Percentiles rank a stretch among this genome's conserved stretches.
These are phyloP conservation scores for Gastrophysa polygoni DNA, from an alignment of 2,888 invertebrate species.

Conservation along the genomic window DNA sequence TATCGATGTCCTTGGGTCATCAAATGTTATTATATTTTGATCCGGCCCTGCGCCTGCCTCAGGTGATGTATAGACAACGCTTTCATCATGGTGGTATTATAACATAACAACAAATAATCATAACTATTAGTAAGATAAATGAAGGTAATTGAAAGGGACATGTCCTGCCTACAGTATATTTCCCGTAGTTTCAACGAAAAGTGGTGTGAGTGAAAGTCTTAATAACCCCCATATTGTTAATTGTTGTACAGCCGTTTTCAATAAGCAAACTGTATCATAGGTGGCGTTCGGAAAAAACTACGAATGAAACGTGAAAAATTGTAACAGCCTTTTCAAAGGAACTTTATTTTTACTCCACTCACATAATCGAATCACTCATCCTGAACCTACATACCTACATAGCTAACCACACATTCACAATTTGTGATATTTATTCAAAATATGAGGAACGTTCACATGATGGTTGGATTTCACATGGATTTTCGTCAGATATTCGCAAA, in stretches of 20 bases:
- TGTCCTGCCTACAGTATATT: slow-evolving; percentile 8
- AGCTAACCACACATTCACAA: too few species aligned
- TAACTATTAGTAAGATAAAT: slow-evolving; percentile 13
- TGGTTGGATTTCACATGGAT: too few species aligned
- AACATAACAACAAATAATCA: slow-evolving; percentile 8
- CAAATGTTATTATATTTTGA: too few species aligned
- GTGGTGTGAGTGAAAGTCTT: slow-evolving; percentile 14
- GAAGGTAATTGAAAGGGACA: slow-evolving; percentile 9
- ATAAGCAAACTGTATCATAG: background rate
- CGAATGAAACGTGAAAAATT: too few species aligned
- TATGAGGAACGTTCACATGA: too few species aligned
- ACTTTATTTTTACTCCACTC: too few species aligned
- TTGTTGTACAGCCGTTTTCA: background rate
- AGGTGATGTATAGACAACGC: background rate
- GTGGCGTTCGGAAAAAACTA: background rate
- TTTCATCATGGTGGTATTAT: background rate
- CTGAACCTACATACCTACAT: too few species aligned
- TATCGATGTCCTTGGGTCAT: too few species aligned
- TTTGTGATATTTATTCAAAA: too few species aligned
- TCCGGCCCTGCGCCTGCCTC: background rate
- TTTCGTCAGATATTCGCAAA: too few species aligned
- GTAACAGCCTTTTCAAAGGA: too few species aligned
- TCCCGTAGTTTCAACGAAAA: slow-evolving; percentile 2
- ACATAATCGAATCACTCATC: too few species aligned
- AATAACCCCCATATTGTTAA: slow-evolving; percentile 12